phyloP scores from a whole-genome alignment of 1,140 invertebrate genomes.

The Pseudomyrmex cubaensis region DNA sequence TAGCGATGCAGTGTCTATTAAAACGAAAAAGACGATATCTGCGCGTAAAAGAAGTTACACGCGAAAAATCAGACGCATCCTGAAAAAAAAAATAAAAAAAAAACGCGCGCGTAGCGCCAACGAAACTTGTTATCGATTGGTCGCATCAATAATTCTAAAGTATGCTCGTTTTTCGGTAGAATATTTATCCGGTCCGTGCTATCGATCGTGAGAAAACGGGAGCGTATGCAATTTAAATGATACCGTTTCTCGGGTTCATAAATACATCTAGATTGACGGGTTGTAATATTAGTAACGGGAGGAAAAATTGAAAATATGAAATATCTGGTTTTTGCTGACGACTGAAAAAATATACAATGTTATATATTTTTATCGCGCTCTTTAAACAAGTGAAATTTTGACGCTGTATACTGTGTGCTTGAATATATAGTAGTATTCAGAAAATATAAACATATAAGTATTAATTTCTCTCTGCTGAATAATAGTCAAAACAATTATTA shows the following conservation, averaged over 20 bases:
- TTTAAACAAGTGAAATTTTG: conserved; percentile 5
- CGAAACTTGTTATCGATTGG: not conserved
- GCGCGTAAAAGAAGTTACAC: conserved; percentile 29
- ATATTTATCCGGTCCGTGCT: conserved; percentile 51
- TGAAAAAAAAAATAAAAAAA: not conserved
- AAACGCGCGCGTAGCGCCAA: not conserved
- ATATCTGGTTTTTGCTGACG: conserved; percentile 3
- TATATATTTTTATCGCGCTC: not conserved
- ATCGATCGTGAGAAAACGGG: conserved; percentile 53
- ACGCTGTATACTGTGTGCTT: no score
- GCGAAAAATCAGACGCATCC: conserved; percentile 29
- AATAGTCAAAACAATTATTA: not conserved
- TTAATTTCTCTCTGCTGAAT: not conserved
- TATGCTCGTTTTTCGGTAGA: conserved; percentile 36
- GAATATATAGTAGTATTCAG: not conserved
- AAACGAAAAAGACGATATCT: not conserved
- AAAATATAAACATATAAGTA: not conserved
- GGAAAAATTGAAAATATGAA: conserved; percentile 51
- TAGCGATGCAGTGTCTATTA: conserved; percentile 9
- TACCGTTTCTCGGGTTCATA: conserved; percentile 54
- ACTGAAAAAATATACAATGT: conserved; percentile 5
- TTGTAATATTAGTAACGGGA: conserved; percentile 43
- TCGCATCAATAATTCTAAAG: conserved; percentile 53
- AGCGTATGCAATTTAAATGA: conserved; percentile 58
- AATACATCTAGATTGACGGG: conserved; percentile 55